phyloP scores from a whole-genome alignment of 2,797 vertebrate species.

The Tiaroga cobitis region DNA sequence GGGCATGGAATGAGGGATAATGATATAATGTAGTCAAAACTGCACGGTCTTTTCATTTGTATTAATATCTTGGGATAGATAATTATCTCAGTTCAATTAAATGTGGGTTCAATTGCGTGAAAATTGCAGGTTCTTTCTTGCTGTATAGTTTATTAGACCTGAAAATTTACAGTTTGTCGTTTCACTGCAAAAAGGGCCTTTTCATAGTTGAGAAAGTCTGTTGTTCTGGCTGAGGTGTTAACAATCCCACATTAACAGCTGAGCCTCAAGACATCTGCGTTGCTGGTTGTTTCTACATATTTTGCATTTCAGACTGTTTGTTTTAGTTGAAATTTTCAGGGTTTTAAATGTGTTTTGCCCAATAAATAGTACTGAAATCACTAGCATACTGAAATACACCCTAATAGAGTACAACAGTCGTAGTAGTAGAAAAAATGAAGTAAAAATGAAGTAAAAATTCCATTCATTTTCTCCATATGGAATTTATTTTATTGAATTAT shows the following conservation, averaged over 20 bases:
- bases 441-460: too few species aligned
- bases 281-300: slow-evolving; percentile 17
- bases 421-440: too few species aligned
- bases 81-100: not conserved
- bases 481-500: not conserved
- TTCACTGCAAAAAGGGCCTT: not conserved
- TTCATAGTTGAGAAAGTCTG: not conserved
- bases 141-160: not conserved
- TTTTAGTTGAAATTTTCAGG: not conserved
- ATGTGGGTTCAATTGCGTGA: not conserved
- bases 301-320: slow-evolving; percentile 9
- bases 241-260: slow-evolving; percentile 36
- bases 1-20: slow-evolving; percentile 12
- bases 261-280: slow-evolving; percentile 33
- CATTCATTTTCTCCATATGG: not conserved
- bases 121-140: slow-evolving; percentile 2
- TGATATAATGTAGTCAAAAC: slow-evolving; percentile 20
- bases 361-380: not conserved
- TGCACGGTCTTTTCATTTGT: slow-evolving; percentile 18
- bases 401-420: not conserved
- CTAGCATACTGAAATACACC: not conserved
- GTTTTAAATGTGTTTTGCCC: not conserved
- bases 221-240: slow-evolving; percentile 10
- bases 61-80: not conserved
- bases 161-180: not conserved